Conservation (phyloP, 1,140 invertebrate species). For the Geopemphigus sp. region DNA sequence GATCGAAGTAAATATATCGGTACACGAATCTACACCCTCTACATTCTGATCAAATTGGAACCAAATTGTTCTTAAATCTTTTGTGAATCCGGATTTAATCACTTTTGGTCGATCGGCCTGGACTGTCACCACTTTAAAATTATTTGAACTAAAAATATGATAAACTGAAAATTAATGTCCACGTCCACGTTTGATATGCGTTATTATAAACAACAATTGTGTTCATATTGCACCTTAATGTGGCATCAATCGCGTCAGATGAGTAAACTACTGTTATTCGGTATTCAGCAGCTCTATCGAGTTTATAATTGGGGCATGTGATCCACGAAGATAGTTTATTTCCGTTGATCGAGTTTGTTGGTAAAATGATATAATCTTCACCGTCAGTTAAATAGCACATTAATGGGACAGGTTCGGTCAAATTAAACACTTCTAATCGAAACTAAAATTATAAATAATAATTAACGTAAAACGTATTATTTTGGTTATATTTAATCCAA, state of each 20-base stretch:
- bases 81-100: slow-evolving; percentile 36
- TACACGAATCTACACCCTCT: slow-evolving; percentile 16
- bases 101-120: slow-evolving; percentile 26
- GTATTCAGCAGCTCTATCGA: slow-evolving; percentile 29
- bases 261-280: slow-evolving; percentile 25
- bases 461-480: neutral
- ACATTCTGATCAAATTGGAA: slow-evolving; percentile 44
- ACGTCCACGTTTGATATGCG: too few relatives aligned
- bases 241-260: slow-evolving; percentile 5
- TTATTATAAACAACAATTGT: too few relatives aligned
- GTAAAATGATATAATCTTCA: slow-evolving; percentile 40
- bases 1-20: slow-evolving; percentile 6
- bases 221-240: slow-evolving; percentile 16
- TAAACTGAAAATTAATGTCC: too few relatives aligned
- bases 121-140: slow-evolving; percentile 27
- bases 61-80: slow-evolving; percentile 46
- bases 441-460: neutral
- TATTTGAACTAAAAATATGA: slow-evolving; percentile 16
- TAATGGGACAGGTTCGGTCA: slow-evolving; percentile 30
- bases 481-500: neutral
- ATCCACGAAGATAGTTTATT: slow-evolving; percentile 44
- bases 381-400: slow-evolving; percentile 27
- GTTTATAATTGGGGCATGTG: slow-evolving; percentile 10
- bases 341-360: slow-evolving; percentile 31
- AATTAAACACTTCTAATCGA: slow-evolving; percentile 28